Evolutionary conservation across 2,797 vertebrate species (phyloP).

Genomic region (Falco peregrinus): DNA sequence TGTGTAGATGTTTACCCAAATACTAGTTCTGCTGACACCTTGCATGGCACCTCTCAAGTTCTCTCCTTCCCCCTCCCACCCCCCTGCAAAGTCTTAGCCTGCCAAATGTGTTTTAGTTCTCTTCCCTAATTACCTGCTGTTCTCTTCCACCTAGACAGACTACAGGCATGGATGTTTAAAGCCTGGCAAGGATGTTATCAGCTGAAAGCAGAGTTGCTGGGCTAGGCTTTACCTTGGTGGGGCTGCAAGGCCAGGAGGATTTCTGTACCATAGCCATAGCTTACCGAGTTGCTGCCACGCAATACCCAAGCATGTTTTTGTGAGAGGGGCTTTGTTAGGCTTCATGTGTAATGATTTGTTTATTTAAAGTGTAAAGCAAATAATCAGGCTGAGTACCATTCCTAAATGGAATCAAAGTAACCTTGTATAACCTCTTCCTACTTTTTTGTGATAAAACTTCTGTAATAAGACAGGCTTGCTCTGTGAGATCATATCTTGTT

Average conservation of each 20-base stretch:
- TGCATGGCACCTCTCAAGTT: neutral
- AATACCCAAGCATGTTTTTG: neutral
- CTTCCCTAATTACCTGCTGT: neutral
- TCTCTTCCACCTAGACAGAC: neutral
- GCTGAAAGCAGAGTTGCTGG: neutral
- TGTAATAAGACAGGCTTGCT: neutral
- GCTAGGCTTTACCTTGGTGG: neutral
- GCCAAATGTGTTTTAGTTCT: neutral
- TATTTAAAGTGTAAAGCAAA: constrained; percentile 11
- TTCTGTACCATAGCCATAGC: neutral
- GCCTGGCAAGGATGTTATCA: neutral
- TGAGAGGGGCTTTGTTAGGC: neutral
- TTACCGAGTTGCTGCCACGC: neutral
- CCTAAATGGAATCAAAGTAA: neutral
- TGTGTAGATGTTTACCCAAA: neutral
- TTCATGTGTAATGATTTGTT: neutral
- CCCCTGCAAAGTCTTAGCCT: neutral
- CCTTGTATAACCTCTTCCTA: neutral
- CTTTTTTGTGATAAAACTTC: neutral
- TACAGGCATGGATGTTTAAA: neutral
- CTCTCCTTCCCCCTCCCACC: neutral
- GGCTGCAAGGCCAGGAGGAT: neutral
- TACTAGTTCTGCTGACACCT: neutral
- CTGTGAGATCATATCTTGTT: neutral
- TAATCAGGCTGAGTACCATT: neutral